A percentile compares a stretch with the other conserved stretches of the same genome.
phyloP scores from a whole-genome alignment of 2,797 vertebrate species.

The Buceros bicornis region DNA sequence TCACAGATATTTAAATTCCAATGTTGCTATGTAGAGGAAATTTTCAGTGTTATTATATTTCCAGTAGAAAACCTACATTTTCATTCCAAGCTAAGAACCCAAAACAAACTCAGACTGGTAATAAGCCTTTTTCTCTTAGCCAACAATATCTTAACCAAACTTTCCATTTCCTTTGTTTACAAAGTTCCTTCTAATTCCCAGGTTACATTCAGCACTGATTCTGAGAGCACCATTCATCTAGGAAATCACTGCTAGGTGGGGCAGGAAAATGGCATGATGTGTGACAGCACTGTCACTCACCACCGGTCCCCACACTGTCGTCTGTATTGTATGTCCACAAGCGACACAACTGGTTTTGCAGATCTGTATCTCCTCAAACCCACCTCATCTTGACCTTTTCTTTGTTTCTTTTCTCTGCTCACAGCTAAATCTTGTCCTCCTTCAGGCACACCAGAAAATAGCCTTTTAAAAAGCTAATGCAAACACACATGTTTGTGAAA shows the following conservation, averaged over 20 bases:
- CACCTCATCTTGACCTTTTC: background rate
- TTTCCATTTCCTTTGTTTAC: conserved; percentile 75
- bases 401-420: background rate
- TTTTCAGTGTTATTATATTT: conserved; percentile 45
- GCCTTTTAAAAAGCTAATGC: background rate
- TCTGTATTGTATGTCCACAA: background rate
- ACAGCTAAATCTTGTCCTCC: background rate
- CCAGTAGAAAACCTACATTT: conserved; percentile 53
- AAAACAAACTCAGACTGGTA: conserved; percentile 60
- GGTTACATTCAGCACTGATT: conserved; percentile 23
- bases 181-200: conserved; percentile 16
- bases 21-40: conserved; percentile 42
- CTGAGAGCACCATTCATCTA: conserved; percentile 20
- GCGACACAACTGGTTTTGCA: background rate
- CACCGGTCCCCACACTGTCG: background rate
- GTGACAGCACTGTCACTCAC: background rate
- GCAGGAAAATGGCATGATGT: background rate
- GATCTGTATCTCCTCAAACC: background rate
- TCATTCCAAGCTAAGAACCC: conserved; percentile 53
- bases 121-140: conserved; percentile 47
- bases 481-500: background rate
- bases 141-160: conserved; percentile 64
- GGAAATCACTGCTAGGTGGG: conserved; percentile 21
- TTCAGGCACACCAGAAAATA: background rate
- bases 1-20: conserved; percentile 46